These are phyloP conservation scores for Lithosia quadra DNA, from an alignment of 2,888 invertebrate species.

Conservation along the genomic window DNA sequence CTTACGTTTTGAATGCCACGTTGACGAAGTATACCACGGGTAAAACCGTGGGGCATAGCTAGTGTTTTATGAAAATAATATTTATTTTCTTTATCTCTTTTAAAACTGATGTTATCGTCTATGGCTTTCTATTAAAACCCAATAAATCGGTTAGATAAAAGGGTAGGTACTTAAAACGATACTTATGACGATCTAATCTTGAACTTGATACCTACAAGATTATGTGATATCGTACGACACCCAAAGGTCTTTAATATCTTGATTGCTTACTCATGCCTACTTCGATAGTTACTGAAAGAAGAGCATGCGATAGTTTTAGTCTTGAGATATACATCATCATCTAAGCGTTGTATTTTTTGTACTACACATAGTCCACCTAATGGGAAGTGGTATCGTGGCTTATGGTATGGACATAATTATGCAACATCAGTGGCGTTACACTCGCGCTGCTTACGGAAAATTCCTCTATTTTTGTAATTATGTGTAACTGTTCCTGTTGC, in stretches of 20 bases:
- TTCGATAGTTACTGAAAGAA: neutral
- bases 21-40: too few species aligned
- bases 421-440: too few species aligned
- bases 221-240: neutral
- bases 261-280: neutral
- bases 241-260: neutral
- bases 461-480: neutral
- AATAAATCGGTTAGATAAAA: constrained; percentile 10
- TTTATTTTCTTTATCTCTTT: neutral
- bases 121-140: constrained; percentile 2
- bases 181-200: neutral
- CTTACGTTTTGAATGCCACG: too few species aligned
- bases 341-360: too few species aligned
- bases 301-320: neutral
- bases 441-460: too few species aligned
- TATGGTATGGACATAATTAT: too few species aligned
- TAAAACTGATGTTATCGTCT: neutral
- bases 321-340: too few species aligned
- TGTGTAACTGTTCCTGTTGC: neutral
- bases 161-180: constrained; percentile 1
- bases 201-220: neutral
- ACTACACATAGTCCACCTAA: too few species aligned
- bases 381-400: too few species aligned
- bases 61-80: too few species aligned
- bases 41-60: too few species aligned